Base-by-base conservation (phyloP, 2,113 vertebrate species). In the Motacilla alba region DNA sequence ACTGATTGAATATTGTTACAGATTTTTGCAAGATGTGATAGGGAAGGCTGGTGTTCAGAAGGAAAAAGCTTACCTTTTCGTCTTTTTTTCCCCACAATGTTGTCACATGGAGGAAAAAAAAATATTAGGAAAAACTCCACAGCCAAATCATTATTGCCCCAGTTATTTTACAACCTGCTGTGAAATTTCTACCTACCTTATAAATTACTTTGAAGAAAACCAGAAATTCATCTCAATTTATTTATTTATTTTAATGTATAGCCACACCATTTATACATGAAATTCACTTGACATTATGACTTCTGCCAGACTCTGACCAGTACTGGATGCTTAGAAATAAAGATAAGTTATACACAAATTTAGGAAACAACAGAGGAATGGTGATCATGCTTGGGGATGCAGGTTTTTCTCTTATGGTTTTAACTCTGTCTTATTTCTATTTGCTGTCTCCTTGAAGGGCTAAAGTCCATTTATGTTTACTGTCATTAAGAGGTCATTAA, bases 91-190 rank as follows among this genome's bases (percentile, higher is more conserved):
- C 5, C 2, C 15, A 44, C 21, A 13, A 39, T 49, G 6, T 53
- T 67, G 4, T 33, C 23, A 31, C 11, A 5, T 30, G 21, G 59
- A 80, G 8, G 10, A n/a, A 73, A 43, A 11, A 30, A 49, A 75
- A 2, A 37, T 21, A 23, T 26, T 16, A 15, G 28, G 35, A 21
- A 56, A 83, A 66, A 46, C 3, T n/a, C 30, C 22, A 56, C 9
- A 44, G 15, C 9, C 5, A 0, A 35, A 72, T 58, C n/a, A 41
- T 1, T 0, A 1, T 21, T 35, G 13, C 4, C 12, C 12, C 22
- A 20, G 41, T 60, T 60, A 69, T 7, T 91, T 63, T 53, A 28
- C 12, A 63, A 22, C 10, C 3, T 64, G 10, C 43, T 64, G 22
- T 41, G 35, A 76, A 75, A 46, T 41, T 60, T 83, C 12, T 16